Evolutionary conservation across 2,113 vertebrate genomes (phyloP).

Genomic region (Gymnarchus niloticus): DNA sequence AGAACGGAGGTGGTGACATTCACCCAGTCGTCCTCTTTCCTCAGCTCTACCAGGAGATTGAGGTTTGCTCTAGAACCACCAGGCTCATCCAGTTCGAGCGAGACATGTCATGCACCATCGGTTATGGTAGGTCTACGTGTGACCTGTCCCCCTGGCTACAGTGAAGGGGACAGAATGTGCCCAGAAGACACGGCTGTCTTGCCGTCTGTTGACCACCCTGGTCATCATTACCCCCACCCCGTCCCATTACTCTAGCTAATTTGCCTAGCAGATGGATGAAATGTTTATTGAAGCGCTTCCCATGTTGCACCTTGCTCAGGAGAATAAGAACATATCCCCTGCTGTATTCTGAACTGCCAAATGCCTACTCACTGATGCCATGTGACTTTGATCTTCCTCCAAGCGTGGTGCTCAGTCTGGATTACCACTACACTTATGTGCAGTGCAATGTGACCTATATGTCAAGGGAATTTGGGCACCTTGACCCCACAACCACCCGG

Average conservation of each 20-base stretch:
- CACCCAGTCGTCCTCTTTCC: constrained; percentile 30
- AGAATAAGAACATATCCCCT: too few relatives aligned
- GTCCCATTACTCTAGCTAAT: background rate
- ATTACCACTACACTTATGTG: too few relatives aligned
- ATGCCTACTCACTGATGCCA: too few relatives aligned
- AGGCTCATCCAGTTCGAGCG: constrained; percentile 80
- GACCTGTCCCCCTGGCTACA: background rate
- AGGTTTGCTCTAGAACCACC: constrained; percentile 82
- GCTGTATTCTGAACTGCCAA: too few relatives aligned
- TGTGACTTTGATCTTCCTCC: too few relatives aligned
- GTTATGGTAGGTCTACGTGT: constrained; percentile 71
- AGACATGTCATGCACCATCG: constrained; percentile 66
- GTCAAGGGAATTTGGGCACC: background rate
- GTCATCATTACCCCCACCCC: background rate
- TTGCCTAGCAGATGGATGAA: background rate
- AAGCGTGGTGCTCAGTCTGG: too few relatives aligned
- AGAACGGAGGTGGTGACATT: background rate
- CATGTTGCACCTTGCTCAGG: background rate
- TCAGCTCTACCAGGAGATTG: constrained; percentile 92
- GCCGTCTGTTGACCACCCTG: background rate
- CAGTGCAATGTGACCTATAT: too few relatives aligned
- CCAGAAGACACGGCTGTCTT: background rate
- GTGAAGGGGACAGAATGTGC: background rate
- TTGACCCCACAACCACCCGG: background rate
- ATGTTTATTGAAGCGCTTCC: background rate